Conservation (phyloP, 2,797 vertebrate genomes). For the Allenopithecus nigroviridis region DNA sequence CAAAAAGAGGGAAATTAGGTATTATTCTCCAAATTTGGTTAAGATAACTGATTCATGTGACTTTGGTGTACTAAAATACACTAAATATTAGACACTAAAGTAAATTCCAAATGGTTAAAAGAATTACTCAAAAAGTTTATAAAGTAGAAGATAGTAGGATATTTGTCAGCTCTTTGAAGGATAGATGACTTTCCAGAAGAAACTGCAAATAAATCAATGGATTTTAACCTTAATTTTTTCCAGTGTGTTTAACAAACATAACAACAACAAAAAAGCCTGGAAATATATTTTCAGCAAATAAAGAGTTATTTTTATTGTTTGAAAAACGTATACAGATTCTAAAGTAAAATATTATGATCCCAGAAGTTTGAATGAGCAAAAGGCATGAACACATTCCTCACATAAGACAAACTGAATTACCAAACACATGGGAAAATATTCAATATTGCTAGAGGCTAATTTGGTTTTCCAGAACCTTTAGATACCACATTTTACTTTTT, state of each 20-base stretch:
- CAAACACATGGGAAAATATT: not conserved
- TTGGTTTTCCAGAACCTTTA: not conserved
- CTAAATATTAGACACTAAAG: not conserved
- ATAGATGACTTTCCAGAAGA: constrained; percentile 4
- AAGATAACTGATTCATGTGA: not conserved
- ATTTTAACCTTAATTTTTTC: constrained; percentile 40
- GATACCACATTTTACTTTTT: not conserved
- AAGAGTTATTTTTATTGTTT: constrained; percentile 30
- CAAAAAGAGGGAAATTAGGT: not conserved
- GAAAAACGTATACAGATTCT: not conserved
- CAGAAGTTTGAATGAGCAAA: not conserved
- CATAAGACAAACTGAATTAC: constrained; percentile 9
- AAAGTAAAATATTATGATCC: not conserved
- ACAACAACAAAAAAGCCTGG: not conserved
- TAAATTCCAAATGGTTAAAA: constrained; percentile 9
- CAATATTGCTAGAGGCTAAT: not conserved
- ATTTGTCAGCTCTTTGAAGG: not conserved
- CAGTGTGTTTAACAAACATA: not conserved
- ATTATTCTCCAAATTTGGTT: constrained; percentile 34
- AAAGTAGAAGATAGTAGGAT: not conserved
- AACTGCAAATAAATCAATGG: not conserved
- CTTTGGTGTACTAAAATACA: not conserved
- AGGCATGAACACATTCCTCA: not conserved
- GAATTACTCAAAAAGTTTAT: constrained; percentile 9
- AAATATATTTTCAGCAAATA: constrained; percentile 30